Conservation (phyloP, 2,888 invertebrate genomes). For the Monochamus alternatus region DNA sequence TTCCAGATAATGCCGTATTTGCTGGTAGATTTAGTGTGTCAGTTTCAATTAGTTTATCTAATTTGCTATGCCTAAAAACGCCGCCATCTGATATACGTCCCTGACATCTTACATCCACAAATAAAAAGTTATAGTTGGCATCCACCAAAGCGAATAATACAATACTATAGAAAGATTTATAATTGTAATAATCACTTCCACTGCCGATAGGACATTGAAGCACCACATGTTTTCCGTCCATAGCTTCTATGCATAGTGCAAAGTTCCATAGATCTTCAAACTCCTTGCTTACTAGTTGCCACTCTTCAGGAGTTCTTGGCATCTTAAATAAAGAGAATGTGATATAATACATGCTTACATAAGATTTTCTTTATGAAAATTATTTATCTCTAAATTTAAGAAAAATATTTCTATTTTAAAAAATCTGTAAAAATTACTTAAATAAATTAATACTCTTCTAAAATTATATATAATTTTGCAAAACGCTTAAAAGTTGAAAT, state of each 20-base stretch:
- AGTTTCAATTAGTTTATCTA: not conserved
- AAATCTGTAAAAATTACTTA: too few relatives aligned
- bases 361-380: too few relatives aligned
- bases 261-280: not conserved
- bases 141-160: not conserved
- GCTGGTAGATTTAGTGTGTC: not conserved
- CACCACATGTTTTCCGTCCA: not conserved
- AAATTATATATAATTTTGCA: too few relatives aligned
- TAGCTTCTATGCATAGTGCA: too few relatives aligned
- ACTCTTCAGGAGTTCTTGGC: not conserved
- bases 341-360: too few relatives aligned
- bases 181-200: not conserved
- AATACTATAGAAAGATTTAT: slow-evolving; percentile 6
- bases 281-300: not conserved
- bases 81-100: not conserved
- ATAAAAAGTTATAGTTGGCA: slow-evolving; percentile 9
- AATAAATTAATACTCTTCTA: too few relatives aligned
- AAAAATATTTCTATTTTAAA: too few relatives aligned
- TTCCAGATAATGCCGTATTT: not conserved
- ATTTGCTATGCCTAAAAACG: not conserved
- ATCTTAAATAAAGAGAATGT: not conserved
- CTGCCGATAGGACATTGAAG: not conserved
- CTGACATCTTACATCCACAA: too few relatives aligned
- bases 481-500: too few relatives aligned
- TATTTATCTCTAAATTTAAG: too few relatives aligned